A percentile compares a stretch with the other conserved stretches of the same genome.
These are phyloP conservation scores for Xenopus petersii DNA, from an alignment of 2,797 vertebrate genomes.

Conservation along the genomic window DNA sequence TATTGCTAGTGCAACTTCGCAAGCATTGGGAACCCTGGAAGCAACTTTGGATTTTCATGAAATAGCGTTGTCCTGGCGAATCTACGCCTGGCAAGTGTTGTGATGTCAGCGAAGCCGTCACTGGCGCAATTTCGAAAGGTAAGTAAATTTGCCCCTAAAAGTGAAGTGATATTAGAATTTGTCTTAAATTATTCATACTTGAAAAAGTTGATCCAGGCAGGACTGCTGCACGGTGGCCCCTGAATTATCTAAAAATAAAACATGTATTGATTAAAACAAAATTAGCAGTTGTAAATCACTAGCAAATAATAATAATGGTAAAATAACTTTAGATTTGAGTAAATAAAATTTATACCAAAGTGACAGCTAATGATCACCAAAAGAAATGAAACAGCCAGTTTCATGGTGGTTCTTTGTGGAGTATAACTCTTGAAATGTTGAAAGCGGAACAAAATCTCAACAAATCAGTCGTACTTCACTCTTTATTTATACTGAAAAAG, in stretches of 20 bases:
- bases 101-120: too few species aligned
- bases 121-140: too few species aligned
- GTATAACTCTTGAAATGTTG: neutral
- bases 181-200: constrained; percentile 14
- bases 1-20: too few species aligned
- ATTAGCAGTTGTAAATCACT: neutral
- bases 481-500: neutral
- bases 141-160: too few species aligned
- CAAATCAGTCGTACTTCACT: neutral
- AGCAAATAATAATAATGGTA: neutral
- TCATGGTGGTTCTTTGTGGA: constrained; percentile 6
- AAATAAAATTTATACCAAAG: constrained; percentile 17
- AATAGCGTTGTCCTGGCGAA: too few species aligned
- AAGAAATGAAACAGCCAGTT: constrained; percentile 15
- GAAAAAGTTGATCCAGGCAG: constrained; percentile 25
- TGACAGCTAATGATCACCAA: constrained; percentile 15
- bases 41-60: too few species aligned
- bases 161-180: neutral
- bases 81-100: too few species aligned
- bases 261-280: neutral
- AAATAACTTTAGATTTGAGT: neutral
- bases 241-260: neutral
- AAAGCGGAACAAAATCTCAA: neutral
- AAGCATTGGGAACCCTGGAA: too few species aligned
- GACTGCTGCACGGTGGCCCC: neutral